A percentile compares a stretch with the other conserved stretches of the same genome.
Conservation (phyloP, 2,113 vertebrate species). For the Poicephalus meyeri region DNA sequence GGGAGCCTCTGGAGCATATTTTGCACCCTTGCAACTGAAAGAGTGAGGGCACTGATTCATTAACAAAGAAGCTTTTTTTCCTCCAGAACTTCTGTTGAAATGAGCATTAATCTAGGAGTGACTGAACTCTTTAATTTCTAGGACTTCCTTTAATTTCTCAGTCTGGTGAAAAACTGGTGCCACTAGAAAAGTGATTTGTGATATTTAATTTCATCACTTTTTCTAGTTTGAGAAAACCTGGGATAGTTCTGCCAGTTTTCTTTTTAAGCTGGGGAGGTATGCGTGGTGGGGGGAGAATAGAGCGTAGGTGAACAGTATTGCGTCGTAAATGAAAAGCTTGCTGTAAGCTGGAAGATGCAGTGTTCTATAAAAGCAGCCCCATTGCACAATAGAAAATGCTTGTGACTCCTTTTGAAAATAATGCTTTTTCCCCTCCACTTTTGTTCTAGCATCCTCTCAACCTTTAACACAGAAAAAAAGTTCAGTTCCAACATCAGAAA, state of each 20-base stretch:
- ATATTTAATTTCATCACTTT: neutral
- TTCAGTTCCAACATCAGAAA: slow-evolving; percentile 71
- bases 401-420: slow-evolving; percentile 49
- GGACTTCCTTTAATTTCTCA: neutral
- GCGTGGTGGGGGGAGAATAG: neutral
- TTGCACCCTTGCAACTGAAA: neutral
- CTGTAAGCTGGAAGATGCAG: neutral
- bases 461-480: slow-evolving; percentile 77
- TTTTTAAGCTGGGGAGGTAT: neutral
- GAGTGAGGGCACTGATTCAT: neutral
- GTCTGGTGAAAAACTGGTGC: neutral
- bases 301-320: neutral
- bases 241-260: neutral
- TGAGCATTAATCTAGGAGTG: neutral
- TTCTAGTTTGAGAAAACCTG: neutral
- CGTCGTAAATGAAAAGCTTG: neutral
- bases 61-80: neutral
- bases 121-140: neutral
- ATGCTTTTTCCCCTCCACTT: slow-evolving; percentile 51
- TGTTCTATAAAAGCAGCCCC: neutral
- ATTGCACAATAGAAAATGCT: neutral
- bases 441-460: slow-evolving; percentile 74
- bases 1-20: neutral
- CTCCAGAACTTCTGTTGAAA: neutral
- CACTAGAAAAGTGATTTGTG: neutral